These are phyloP conservation scores for Paragorgia papillata DNA, from an alignment of 92 coral and sea anemone species.

Conservation along the genomic window DNA sequence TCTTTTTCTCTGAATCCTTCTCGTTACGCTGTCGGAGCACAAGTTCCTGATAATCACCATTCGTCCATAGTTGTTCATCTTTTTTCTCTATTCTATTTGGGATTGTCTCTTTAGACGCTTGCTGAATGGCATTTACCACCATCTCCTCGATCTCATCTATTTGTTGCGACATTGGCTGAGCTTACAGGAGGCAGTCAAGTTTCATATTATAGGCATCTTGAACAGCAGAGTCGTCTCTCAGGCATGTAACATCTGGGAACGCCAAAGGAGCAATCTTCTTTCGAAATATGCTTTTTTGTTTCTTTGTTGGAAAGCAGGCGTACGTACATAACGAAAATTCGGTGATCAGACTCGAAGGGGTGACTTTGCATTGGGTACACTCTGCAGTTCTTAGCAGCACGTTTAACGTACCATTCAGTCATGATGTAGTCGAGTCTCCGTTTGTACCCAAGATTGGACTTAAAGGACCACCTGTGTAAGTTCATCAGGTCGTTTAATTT, in stretches of 20 bases:
- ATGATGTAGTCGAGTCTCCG: conserved; percentile 40
- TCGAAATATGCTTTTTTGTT: too few relatives aligned
- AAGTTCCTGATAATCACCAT: not conserved
- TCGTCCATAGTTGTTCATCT: conserved; percentile 14
- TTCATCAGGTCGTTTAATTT: too few relatives aligned
- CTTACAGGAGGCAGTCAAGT: too few relatives aligned
- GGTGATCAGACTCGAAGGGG: not conserved
- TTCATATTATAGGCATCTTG: too few relatives aligned
- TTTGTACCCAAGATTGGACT: conserved; percentile 41
- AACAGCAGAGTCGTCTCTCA: too few relatives aligned
- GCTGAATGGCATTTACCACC: not conserved
- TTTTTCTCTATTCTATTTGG: not conserved
- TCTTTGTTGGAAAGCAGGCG: too few relatives aligned
- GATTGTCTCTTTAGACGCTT: conserved; percentile 26
- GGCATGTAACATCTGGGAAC: too few relatives aligned
- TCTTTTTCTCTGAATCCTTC: too few relatives aligned
- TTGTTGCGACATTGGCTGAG: too few relatives aligned
- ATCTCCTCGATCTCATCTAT: not conserved
- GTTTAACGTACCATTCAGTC: conserved; percentile 35
- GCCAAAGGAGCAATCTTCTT: too few relatives aligned
- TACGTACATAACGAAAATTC: too few relatives aligned
- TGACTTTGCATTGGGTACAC: not conserved
- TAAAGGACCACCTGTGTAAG: conserved; percentile 47
- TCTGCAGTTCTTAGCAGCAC: conserved; percentile 34
- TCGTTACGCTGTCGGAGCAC: too few relatives aligned